Evolutionary conservation across 2,113 vertebrate genomes (phyloP).

Genomic region (Anhinga rufa): DNA sequence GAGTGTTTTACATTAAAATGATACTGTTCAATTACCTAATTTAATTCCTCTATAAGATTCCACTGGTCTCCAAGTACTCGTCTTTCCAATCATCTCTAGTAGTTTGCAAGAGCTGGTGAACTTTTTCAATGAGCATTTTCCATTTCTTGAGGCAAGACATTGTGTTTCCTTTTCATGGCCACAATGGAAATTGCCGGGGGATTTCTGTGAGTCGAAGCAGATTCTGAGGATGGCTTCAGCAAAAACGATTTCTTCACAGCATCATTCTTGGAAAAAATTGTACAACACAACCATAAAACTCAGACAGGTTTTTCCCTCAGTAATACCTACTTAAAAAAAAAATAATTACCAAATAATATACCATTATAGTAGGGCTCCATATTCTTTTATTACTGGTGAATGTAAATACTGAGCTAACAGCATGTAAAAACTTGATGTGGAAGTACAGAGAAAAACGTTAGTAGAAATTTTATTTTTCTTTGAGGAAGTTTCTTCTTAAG

Average conservation of each 20-base stretch:
- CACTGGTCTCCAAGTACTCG: not conserved
- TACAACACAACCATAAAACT: not conserved
- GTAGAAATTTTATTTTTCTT: not conserved
- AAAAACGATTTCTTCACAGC: not conserved
- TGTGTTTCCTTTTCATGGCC: slow-evolving; percentile 7
- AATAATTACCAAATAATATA: not conserved
- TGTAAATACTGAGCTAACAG: not conserved
- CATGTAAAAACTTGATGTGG: not conserved
- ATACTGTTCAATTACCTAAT: not conserved
- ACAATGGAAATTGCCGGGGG: not conserved
- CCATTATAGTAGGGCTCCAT: not conserved
- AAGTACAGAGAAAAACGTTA: not conserved
- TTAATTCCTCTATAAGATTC: not conserved
- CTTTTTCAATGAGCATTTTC: slow-evolving; percentile 10
- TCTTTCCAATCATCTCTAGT: not conserved
- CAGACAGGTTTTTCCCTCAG: not conserved
- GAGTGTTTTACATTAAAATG: slow-evolving; percentile 5
- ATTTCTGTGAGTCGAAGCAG: not conserved
- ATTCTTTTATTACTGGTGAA: not conserved
- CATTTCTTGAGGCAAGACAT: slow-evolving; percentile 34
- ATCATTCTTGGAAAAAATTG: not conserved
- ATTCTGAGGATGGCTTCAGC: not conserved
- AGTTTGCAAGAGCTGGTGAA: not conserved
- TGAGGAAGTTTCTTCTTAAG: not conserved
- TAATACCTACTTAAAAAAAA: not conserved